These are phyloP conservation scores for Hassar affinis DNA, from an alignment of 2,113 vertebrate species.

Conservation along the genomic window DNA sequence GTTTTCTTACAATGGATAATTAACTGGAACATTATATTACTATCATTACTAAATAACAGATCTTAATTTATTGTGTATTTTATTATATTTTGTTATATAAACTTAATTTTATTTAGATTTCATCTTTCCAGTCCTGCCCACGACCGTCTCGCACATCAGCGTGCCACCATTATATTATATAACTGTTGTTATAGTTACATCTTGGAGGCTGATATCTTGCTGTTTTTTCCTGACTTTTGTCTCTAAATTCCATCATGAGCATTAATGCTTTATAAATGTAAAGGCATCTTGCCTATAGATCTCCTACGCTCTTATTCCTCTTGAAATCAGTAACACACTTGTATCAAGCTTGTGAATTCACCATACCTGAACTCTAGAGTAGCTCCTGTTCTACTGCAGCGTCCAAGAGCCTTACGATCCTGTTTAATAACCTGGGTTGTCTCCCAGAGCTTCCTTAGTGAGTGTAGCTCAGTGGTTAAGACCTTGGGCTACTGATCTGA, in stretches of 20 bases:
- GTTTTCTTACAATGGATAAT: neutral
- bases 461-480: too few relatives aligned
- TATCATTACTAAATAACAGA: neutral
- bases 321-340: neutral
- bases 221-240: neutral
- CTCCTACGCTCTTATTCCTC: neutral
- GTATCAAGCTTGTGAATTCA: neutral
- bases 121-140: too few relatives aligned
- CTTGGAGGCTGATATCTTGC: neutral
- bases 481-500: too few relatives aligned
- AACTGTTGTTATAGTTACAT: constrained; percentile 9
- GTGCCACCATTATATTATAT: neutral
- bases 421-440: neutral
- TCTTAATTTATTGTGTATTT: neutral
- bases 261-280: neutral
- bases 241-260: neutral
- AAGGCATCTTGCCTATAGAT: neutral
- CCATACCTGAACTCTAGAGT: neutral
- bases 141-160: neutral
- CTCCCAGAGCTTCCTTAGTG: neutral
- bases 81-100: neutral
- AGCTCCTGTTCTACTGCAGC: neutral
- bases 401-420: neutral
- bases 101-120: neutral
- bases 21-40: neutral